Evolutionary conservation across 1,140 invertebrate species (phyloP), one percentile per base, ranked within the genome.

Genomic region (Meloidogyne exigua): DNA sequence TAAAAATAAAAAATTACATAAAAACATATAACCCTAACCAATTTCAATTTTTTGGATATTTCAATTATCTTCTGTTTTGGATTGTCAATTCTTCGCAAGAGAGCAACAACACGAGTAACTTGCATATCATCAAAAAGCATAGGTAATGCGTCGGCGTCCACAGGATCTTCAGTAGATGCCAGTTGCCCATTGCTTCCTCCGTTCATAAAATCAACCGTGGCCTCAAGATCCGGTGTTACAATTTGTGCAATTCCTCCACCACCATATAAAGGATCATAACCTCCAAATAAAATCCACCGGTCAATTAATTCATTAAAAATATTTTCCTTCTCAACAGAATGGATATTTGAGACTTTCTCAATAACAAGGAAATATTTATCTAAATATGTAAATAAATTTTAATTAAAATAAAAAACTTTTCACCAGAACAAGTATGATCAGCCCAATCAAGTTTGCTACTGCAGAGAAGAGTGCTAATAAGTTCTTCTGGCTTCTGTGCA

Each of bases 51-150:
- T 18, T 23, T n/a, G 10, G 72, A 73, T 64, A 73, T 26, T n/a
- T 73, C 72, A n/a, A 57, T 7, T 39, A 73, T 73, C 12, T 73
- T 73, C 9, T 66, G 15, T 39, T 36, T 36, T 9, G 72, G 72
- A 21, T 73, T 62, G 12, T 32, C 65, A 39, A 73, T 65, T 15
- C 57, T 23, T 15, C 72, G 21, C 21, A 73, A 64, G 1, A 73
- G 57, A 9, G 65, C 72, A 11, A 73, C 65, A 65, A 73, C 65
- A 23, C 72, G 72, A 4, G 57, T 73, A 73, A 42, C 65, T n/a
- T 73, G 72, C 36, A 32, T 21, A 36, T 78, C 76, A 21, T 76
- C 73, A 39, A 79, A 78, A 21, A 78, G 66, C 21, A 77, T 42
- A 13, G 76, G 71, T 18, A 77, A 44, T 32, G 18, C 18, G n/a